These are phyloP conservation scores for Diceros bicornis DNA, from an alignment of 2,797 vertebrate genomes.

Conservation along the genomic window DNA sequence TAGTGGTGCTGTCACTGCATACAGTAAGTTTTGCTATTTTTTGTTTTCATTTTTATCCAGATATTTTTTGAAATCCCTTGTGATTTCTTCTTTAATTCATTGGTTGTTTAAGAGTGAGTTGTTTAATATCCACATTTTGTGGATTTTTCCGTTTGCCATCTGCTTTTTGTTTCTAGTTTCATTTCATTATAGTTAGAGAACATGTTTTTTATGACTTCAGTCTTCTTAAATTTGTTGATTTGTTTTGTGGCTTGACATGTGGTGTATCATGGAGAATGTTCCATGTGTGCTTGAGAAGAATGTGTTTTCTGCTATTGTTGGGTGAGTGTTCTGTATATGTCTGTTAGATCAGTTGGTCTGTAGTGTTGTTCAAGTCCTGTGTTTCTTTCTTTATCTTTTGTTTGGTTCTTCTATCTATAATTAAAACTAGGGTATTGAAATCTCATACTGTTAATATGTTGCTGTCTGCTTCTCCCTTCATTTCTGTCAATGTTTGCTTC, in stretches of 20 bases:
- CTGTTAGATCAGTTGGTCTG: neutral
- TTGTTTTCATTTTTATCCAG: neutral
- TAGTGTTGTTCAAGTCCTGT: neutral
- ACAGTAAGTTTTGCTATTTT: neutral
- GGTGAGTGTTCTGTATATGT: neutral
- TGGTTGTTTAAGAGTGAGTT: neutral
- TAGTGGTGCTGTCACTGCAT: neutral
- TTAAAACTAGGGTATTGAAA: neutral
- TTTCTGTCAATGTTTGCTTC: neutral
- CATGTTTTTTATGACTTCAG: neutral
- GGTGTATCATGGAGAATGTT: neutral
- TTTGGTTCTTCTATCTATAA: neutral
- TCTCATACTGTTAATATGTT: neutral
- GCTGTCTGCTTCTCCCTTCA: neutral
- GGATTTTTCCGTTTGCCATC: neutral
- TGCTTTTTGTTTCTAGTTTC: neutral
- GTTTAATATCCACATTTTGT: neutral
- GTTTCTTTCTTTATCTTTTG: neutral
- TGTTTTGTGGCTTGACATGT: neutral
- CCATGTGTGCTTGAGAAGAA: neutral
- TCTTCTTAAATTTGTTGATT: neutral
- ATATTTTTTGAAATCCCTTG: neutral
- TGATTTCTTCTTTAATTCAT: neutral
- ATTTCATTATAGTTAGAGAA: neutral
- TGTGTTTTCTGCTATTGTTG: neutral